A percentile compares a stretch with the other conserved stretches of the same genome.
Conservation (phyloP, 2,113 vertebrate genomes). For the Silurus glanis region DNA sequence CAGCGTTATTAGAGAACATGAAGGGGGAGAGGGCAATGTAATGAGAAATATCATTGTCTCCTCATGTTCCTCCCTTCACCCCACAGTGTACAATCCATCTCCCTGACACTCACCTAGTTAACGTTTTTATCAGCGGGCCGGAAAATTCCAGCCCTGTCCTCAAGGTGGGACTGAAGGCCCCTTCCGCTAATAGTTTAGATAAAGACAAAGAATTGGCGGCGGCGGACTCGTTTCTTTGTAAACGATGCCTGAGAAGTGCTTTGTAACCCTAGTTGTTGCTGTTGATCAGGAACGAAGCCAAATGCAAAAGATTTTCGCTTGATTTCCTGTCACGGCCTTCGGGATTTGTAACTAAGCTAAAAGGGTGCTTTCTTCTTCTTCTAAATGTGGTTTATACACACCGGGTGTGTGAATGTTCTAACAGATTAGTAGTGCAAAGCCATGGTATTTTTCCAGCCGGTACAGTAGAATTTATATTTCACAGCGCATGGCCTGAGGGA, state of each 20-base stretch:
- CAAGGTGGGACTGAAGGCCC: constrained; percentile 78
- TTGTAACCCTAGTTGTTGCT: constrained; percentile 23
- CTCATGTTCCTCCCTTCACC: constrained; percentile 79
- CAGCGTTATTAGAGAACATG: constrained; percentile 85
- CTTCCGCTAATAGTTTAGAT: constrained; percentile 75
- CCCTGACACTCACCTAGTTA: constrained; percentile 91
- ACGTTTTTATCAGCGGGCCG: constrained; percentile 87
- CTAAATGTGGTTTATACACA: not conserved
- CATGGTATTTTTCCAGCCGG: constrained; percentile 11
- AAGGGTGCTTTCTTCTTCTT: not conserved
- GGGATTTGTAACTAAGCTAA: not conserved
- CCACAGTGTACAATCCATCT: constrained; percentile 89
- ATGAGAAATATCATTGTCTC: constrained; percentile 90
- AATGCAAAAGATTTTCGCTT: not conserved
- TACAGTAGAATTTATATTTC: constrained; percentile 16
- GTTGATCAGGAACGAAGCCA: not conserved
- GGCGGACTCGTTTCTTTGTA: constrained; percentile 62
- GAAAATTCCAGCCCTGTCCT: constrained; percentile 69
- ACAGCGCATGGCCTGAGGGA: constrained; percentile 39
- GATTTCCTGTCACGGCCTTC: not conserved
- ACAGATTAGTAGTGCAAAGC: constrained; percentile 17
- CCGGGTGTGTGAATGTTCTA: too few species aligned
- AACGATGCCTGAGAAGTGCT: constrained; percentile 47
- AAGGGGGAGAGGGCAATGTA: constrained; percentile 79
- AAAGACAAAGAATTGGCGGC: constrained; percentile 72